A percentile compares a stretch with the other conserved stretches of the same genome.
Evolutionary conservation across 2,888 invertebrate species (phyloP).

Genomic region (Iselma pallidipennis): DNA sequence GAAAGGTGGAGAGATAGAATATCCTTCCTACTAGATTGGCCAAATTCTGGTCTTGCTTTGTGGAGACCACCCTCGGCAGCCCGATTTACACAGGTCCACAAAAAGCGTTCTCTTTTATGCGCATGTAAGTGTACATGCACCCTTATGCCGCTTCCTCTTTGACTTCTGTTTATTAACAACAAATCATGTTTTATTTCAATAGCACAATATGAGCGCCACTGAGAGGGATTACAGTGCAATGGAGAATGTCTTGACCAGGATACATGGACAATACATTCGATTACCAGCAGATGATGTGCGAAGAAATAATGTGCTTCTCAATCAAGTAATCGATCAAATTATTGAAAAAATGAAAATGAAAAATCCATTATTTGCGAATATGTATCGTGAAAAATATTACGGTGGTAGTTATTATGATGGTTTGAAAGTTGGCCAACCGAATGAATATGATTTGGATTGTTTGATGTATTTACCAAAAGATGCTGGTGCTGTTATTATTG

Average conservation of each 20-base stretch:
- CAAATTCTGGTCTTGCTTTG: no score
- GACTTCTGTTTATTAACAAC: no score
- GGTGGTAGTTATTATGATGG: constrained; percentile 66
- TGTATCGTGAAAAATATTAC: constrained; percentile 51
- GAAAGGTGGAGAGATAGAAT: no score
- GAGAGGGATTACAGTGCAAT: constrained; percentile 31
- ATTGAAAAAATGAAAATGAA: constrained; percentile 43
- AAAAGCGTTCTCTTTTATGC: no score
- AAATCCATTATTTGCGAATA: constrained; percentile 44
- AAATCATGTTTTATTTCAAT: not conserved
- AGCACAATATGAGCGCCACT: not conserved
- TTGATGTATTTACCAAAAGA: constrained; percentile 60
- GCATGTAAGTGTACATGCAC: no score
- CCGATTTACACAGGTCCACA: no score
- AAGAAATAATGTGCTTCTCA: constrained; percentile 26
- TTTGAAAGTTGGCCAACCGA: constrained; percentile 62
- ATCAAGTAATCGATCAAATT: constrained; percentile 40
- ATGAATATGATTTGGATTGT: constrained; percentile 66
- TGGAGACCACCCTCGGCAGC: no score
- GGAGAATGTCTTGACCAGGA: constrained; percentile 36
- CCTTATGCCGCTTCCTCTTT: no score
- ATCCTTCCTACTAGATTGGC: no score
- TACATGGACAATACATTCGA: constrained; percentile 33
- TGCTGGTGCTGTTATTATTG: constrained; percentile 49
- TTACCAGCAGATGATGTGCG: constrained; percentile 28